Evolutionary conservation across 1,140 invertebrate genomes (phyloP).

Genomic region (Oedothorax gibbosus): DNA sequence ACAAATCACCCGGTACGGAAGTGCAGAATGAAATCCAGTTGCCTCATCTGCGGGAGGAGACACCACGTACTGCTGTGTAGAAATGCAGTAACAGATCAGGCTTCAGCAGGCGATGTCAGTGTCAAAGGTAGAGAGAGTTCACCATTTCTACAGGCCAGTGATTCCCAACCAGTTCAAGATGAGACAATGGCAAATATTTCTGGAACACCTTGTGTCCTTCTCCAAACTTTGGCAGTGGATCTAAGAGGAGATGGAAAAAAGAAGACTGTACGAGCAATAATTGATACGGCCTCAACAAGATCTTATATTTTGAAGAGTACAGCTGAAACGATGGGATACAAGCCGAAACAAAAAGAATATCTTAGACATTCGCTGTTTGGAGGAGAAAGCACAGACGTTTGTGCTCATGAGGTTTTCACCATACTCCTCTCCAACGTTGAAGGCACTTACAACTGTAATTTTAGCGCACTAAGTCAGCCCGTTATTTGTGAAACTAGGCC

Average conservation of each 20-base stretch:
- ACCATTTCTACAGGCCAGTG: no score
- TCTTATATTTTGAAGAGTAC: neutral
- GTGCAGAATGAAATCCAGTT: conserved; percentile 11
- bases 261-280: neutral
- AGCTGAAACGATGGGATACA: neutral
- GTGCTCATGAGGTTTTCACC: neutral
- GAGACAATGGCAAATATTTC: conserved; percentile 1
- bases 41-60: conserved; percentile 22
- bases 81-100: conserved; percentile 16
- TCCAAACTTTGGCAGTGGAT: conserved; percentile 2
- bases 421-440: neutral
- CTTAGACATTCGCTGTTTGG: conserved; percentile 2
- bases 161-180: neutral
- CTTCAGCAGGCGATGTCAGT: neutral
- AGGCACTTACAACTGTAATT: neutral
- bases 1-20: neutral
- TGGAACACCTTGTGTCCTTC: neutral
- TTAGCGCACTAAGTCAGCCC: neutral
- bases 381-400: neutral
- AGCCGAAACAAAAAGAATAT: neutral
- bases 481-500: neutral
- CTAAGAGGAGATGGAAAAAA: neutral
- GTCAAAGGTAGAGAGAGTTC: neutral
- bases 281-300: neutral
- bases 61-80: conserved; percentile 13